Conservation (phyloP, 2,113 vertebrate species). For the Anolis sagrei region DNA sequence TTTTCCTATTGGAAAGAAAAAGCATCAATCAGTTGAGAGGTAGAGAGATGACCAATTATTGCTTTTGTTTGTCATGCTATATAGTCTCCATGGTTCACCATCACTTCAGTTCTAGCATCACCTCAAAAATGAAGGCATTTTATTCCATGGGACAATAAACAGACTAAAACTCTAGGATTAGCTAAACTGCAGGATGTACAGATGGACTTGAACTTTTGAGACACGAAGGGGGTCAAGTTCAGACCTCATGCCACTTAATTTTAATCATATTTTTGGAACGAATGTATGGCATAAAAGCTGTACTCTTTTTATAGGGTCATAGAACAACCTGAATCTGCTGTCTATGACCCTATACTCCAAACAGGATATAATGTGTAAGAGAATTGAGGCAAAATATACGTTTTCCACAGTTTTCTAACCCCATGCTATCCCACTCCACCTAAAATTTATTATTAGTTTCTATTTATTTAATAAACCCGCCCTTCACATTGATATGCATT, state of each 20-base stretch:
- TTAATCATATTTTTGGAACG: background rate
- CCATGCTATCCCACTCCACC: no score
- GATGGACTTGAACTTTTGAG: background rate
- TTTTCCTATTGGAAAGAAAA: slow-evolving; percentile 85
- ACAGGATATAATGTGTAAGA: background rate
- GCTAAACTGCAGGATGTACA: no score
- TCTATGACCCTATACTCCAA: background rate
- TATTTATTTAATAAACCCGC: no score
- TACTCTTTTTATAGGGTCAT: no score
- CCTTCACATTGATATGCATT: background rate
- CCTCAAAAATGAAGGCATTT: background rate
- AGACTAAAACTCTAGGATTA: background rate
- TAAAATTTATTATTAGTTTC: no score
- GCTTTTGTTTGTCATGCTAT: background rate
- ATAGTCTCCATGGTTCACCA: background rate
- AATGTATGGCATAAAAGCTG: background rate
- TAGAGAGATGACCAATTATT: slow-evolving; percentile 45
- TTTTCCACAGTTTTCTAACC: background rate
- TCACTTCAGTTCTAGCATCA: background rate
- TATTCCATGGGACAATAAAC: background rate
- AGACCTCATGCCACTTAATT: background rate
- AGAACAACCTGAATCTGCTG: background rate
- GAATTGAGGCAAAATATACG: background rate
- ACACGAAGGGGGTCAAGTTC: background rate
- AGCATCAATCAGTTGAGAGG: slow-evolving; percentile 36